Evolutionary conservation across 2,888 invertebrate species (phyloP).

Genomic region (Metellina segmentata): DNA sequence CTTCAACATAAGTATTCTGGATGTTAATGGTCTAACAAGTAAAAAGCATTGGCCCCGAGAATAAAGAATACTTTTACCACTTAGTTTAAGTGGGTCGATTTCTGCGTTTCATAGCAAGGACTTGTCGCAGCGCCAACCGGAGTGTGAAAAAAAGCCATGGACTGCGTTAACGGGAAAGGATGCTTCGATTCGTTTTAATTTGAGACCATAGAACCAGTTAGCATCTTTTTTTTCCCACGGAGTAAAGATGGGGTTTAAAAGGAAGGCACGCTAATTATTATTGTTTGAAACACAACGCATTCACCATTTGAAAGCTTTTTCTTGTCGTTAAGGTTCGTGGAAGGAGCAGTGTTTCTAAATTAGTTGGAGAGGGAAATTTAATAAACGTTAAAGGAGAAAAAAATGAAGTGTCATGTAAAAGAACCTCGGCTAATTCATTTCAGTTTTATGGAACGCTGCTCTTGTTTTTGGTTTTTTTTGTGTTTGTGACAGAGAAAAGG

Average conservation of each 20-base stretch:
- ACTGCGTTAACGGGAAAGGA: conserved; percentile 5
- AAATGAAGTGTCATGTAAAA: conserved; percentile 4
- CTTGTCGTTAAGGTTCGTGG: neutral
- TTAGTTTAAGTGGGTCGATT: conserved; percentile 73
- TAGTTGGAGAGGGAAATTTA: neutral
- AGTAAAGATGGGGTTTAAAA: conserved; percentile 21
- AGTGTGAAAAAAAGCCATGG: conserved; percentile 27
- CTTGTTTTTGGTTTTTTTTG: neutral
- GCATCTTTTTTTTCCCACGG: neutral
- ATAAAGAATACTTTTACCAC: conserved; percentile 71
- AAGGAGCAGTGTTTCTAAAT: neutral
- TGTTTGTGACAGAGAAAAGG: neutral
- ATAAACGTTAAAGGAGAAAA: neutral
- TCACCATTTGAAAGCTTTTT: conserved; percentile 22
- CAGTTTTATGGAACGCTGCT: neutral
- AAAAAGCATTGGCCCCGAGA: conserved; percentile 62
- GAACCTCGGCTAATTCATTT: neutral
- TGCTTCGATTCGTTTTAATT: conserved; percentile 57
- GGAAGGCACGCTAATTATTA: conserved; percentile 36
- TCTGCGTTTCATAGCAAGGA: conserved; percentile 33
- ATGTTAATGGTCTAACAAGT: conserved; percentile 73
- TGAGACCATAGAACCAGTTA: conserved; percentile 34
- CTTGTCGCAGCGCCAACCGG: conserved; percentile 57
- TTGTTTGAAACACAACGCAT: conserved; percentile 29
- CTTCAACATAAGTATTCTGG: conserved; percentile 65